These are phyloP conservation scores for Brachyhypopomus occidentalis DNA, from an alignment of 2,113 vertebrate genomes.

Conservation along the genomic window DNA sequence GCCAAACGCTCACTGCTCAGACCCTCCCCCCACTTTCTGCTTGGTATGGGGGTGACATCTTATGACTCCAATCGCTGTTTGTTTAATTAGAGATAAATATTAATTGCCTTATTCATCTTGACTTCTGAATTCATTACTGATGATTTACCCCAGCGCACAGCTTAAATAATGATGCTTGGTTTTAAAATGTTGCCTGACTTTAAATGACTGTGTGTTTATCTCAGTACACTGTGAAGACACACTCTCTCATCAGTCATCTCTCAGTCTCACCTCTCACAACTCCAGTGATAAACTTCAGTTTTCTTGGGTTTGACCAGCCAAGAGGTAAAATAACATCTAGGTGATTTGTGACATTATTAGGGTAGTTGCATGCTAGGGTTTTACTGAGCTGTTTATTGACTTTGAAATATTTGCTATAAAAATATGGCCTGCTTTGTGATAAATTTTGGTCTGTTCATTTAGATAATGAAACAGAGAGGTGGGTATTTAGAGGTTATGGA, in stretches of 20 bases:
- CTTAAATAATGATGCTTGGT: conserved; percentile 27
- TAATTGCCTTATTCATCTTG: conserved; percentile 15
- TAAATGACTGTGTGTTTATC: no score
- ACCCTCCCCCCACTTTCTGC: neutral
- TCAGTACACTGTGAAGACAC: no score
- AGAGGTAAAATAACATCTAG: conserved; percentile 21
- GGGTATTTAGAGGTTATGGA: conserved; percentile 22
- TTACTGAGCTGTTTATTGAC: conserved; percentile 55
- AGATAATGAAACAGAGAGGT: conserved; percentile 49
- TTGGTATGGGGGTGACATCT: conserved; percentile 13
- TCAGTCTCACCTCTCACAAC: neutral
- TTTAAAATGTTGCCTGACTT: conserved; percentile 18
- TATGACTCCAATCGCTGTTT: conserved; percentile 38
- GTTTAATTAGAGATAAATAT: conserved; percentile 46
- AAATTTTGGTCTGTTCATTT: conserved; percentile 51
- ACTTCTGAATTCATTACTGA: conserved; percentile 9
- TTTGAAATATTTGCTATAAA: conserved; percentile 54
- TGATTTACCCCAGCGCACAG: neutral
- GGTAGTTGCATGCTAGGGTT: conserved; percentile 27
- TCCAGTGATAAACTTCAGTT: conserved; percentile 42
- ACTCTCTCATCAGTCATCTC: no score
- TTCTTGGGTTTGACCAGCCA: conserved; percentile 42
- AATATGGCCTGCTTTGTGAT: conserved; percentile 41
- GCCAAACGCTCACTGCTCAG: conserved; percentile 16
- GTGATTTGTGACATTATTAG: conserved; percentile 47